Evolutionary conservation across 2,113 vertebrate genomes (phyloP), one percentile per base, ranked within the genome.

Genomic region (Aphelocoma coerulescens): DNA sequence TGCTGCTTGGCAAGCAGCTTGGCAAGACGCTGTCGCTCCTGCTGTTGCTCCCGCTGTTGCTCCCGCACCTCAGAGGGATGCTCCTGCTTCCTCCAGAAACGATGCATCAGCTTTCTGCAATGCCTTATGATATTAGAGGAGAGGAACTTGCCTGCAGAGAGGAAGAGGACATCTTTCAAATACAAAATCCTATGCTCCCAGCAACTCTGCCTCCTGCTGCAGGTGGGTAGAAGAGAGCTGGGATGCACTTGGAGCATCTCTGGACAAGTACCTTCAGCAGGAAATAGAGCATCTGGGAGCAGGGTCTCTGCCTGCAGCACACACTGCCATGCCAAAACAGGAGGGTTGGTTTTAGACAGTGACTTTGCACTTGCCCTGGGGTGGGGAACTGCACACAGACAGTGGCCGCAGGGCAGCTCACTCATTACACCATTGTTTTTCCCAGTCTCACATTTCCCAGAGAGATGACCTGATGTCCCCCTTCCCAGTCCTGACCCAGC

Each of bases 241-340:
- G 54, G 48, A 63, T 75, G 48, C 13, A 23, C 8, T 30, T 48
- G n/a, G 63, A 55, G 41, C 33, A 46, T 22, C 39, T 17, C 58
- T 58, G 15, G 46, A 23, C 68, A 65, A 72, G 13, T 7, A 22
- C 46, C 62, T 62, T 62, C 13, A 39, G 75, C 35, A 57, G 59
- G 8, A 78, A 16, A 16, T 7, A 39, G 19, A n/a, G 41, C 0
- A 0, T 43, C 33, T 51, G 41, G 2, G 28, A 57, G 61, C 55
- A 44, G 33, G 21, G 51, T 57, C 26, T 83, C 30, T 4, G 11
- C 57, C 41, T 22, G 52, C 43, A 66, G 52, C 46, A 57, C 51
- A 37, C 23, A 6, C 14, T 48, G n/a, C 9, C 1, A 6, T 41
- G 86, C 35, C 22, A 7, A 9, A 23, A 21, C 22, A n/a, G 27